Evolutionary conservation across 1,140 invertebrate species (phyloP), one percentile per base, ranked within the genome.

Genomic region (Vollenhovia emeryi): DNA sequence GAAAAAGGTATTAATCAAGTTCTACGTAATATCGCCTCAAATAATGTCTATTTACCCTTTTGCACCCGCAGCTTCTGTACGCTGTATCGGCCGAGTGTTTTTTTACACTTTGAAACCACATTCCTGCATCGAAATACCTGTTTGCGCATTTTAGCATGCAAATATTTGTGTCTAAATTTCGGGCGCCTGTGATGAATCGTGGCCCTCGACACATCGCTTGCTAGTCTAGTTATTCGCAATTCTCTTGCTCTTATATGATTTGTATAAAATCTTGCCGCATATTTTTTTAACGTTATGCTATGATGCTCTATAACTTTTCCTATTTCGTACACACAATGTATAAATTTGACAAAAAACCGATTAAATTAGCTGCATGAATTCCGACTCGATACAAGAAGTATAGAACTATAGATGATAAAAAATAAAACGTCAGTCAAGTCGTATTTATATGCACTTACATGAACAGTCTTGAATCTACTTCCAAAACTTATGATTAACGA

Each of bases 1-100:
- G 87, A 92, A 40, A 94, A 96, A 94, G 93, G 96, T 96, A 93
- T 57, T 55, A 24, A 76, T 76, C 27, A 50, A 43, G 5, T 36
- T 43, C 18, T 27, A 59, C 40, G 24, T 84, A 62, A 50, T 36
- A 9, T 30, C 7, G 4, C 27, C 15, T 33, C 11, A 21, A 9
- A 50, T 13, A 15, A 55, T 27, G 33, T 50, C 57, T 48, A 79
- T 48, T 59, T 59, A 59, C 40, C 18, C 15, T 73, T 57, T 57
- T 5, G 3, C 4, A 36, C 24, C 15, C 36, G 27, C 36, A 21
- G 18, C 15, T 50, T 50, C 48, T 36, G 18, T 21, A 52, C n/a
- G 6, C 24, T 50, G 21, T 30, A 15, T 57, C 18, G 18, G 13
- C 11, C 3, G 30, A 40, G 9, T 33, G 21, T 75, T 4, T 73